Base-by-base conservation (phyloP, 2,888 invertebrate species). In the Cryptus viduatorius region DNA sequence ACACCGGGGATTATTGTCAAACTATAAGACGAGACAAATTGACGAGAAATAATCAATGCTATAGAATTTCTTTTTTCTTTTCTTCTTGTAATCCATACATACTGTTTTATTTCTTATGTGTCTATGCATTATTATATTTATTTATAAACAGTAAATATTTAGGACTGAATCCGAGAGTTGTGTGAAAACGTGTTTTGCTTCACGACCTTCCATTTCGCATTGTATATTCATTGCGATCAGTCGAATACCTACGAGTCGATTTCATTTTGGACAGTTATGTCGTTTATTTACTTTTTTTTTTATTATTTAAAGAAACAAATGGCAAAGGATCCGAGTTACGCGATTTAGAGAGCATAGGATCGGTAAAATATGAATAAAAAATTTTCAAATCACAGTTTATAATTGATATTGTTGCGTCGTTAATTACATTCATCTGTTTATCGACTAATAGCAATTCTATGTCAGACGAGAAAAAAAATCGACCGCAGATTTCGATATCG, bases 91-190 rank as follows among this genome's bases (percentile, higher is more conserved):
- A 76, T 69, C 64, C 65, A 77, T 77, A 80, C 80, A 81, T 73
- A 73, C 72, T 85, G 29, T 5, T 68, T 83, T 79, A 76, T 83
- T 83, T 72, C 59, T 53, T 83, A 83, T 65, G 56, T 69, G 61
- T 64, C 46, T 68, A 80, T 79, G 77, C 48, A 83, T 86, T 72
- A 82, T 67, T 78, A 80, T 79, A 79, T 83, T 80, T 73, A 82
- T 72, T 71, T 79, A 72, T 79, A 78, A 65, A 76, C 71, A 71
- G 59, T 76, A 71, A 83, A 76, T 71, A 79, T 83, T 83, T 53
- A 56, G 69, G 79, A 37, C 48, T 50, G 75, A 59, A 64, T 68
- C 37, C 48, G 50, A 76, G 76, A 69, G 53, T 75, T 53, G 69
- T 75, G 53, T 79, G 71, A 67, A 79, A 83, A 75, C 46, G 16